A percentile compares a stretch with the other conserved stretches of the same genome.
Evolutionary conservation across 1,140 invertebrate genomes (phyloP).

Genomic region (Philaenus spumarius): DNA sequence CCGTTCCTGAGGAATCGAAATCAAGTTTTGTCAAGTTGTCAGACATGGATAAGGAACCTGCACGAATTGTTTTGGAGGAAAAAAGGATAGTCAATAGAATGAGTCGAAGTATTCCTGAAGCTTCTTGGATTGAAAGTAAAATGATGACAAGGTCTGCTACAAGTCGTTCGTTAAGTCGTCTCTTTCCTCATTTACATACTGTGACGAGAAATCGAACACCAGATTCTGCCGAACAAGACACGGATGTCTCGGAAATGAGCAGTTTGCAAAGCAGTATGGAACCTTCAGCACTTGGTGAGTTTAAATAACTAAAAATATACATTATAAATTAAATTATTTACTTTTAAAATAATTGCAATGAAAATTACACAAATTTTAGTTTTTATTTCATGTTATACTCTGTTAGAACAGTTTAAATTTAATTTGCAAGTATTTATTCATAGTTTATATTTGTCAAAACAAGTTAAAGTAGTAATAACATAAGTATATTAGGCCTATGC

Average conservation of each 20-base stretch:
- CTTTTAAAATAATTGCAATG: no score
- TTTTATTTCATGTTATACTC: no score
- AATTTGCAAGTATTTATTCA: no score
- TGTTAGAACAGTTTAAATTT: no score
- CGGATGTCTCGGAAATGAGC: slow-evolving; percentile 43
- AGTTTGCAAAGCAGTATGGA: slow-evolving; percentile 50
- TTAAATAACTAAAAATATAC: not conserved
- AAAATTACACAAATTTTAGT: no score
- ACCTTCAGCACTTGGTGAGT: slow-evolving; percentile 43
- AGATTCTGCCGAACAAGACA: slow-evolving; percentile 9
- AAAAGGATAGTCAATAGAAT: slow-evolving; percentile 36
- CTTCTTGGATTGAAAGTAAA: slow-evolving; percentile 56
- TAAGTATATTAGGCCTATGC: no score
- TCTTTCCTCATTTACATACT: slow-evolving; percentile 43
- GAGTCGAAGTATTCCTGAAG: slow-evolving; percentile 51
- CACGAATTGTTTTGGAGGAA: slow-evolving; percentile 4
- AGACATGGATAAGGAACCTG: slow-evolving; percentile 43
- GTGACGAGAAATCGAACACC: slow-evolving; percentile 1
- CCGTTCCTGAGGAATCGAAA: slow-evolving; percentile 13
- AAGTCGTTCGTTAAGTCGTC: slow-evolving; percentile 34
- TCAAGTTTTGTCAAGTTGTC: slow-evolving; percentile 47
- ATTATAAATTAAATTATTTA: no score
- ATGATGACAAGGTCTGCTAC: slow-evolving; percentile 44
- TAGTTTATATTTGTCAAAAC: no score
- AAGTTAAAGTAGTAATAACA: no score